A percentile compares a stretch with the other conserved stretches of the same genome.
Conservation (phyloP, 2,113 vertebrate genomes). For the Lutjanus erythropterus region DNA sequence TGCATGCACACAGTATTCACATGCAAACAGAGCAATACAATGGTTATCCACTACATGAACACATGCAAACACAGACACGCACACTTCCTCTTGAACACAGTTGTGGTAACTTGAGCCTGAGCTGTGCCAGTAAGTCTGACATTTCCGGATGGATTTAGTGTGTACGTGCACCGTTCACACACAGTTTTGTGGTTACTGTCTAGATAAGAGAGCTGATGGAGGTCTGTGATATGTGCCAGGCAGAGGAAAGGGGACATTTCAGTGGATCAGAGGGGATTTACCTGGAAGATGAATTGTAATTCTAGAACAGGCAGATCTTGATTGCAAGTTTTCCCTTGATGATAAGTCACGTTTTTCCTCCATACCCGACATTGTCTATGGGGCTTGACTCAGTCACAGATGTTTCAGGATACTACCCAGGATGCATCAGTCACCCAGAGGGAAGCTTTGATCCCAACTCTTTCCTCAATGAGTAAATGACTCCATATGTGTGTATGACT, state of each 20-base stretch:
- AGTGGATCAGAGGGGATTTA: constrained; percentile 17
- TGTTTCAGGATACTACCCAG: constrained; percentile 34
- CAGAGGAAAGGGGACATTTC: constrained; percentile 2
- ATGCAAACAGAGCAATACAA: constrained; percentile 1
- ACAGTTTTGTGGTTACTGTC: constrained; percentile 33
- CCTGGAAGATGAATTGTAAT: not conserved
- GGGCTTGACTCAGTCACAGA: constrained; percentile 50
- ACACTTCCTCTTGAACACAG: constrained; percentile 52
- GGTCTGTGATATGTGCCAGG: not conserved
- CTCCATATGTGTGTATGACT: constrained; percentile 39
- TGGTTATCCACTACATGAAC: constrained; percentile 3
- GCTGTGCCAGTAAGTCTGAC: constrained; percentile 76
- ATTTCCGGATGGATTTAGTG: constrained; percentile 63
- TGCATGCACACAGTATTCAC: not conserved
- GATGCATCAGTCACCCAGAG: constrained; percentile 44
- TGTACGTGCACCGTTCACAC: constrained; percentile 44
- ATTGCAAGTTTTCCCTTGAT: not conserved
- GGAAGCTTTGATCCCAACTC: constrained; percentile 48
- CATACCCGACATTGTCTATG: not conserved
- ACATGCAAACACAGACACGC: constrained; percentile 34
- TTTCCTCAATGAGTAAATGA: constrained; percentile 38
- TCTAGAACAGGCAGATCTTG: not conserved
- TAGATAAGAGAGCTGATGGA: constrained; percentile 44
- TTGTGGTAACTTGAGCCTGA: constrained; percentile 70
- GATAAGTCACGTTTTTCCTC: not conserved